Percentiles rank a stretch among this genome's conserved stretches.
phyloP scores from a whole-genome alignment of 2,888 invertebrate genomes.

The Nematopogon swammerdamellus region DNA sequence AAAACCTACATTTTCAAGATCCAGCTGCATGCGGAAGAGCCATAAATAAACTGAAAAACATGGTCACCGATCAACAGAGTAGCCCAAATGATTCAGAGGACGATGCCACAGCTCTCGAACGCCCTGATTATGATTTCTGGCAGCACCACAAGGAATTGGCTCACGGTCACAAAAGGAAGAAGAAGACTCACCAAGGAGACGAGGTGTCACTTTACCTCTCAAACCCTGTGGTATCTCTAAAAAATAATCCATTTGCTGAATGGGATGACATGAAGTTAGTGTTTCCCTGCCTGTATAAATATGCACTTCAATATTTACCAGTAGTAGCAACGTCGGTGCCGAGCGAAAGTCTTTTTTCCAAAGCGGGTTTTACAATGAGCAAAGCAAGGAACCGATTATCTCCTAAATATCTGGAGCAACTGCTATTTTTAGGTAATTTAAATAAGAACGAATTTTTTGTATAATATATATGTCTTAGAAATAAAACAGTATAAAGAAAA shows the following conservation, averaged over 20 bases:
- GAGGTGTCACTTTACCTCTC: constrained; percentile 16
- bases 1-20: constrained; percentile 18
- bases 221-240: constrained; percentile 15
- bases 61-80: constrained; percentile 11
- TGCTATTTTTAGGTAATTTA: constrained; percentile 11
- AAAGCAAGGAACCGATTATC: constrained; percentile 19
- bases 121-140: constrained; percentile 17
- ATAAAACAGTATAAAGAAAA: constrained; percentile 1
- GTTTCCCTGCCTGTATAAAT: constrained; percentile 17
- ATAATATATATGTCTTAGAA: not conserved
- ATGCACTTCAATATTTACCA: constrained; percentile 19
- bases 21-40: constrained; percentile 15
- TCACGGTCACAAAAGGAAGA: constrained; percentile 11
- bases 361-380: constrained; percentile 19
- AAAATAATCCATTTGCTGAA: constrained; percentile 17
- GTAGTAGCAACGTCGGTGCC: constrained; percentile 21
- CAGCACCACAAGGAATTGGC: constrained; percentile 18
- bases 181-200: constrained; percentile 17
- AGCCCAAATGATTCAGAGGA: constrained; percentile 15
- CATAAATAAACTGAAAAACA: constrained; percentile 11
- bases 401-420: constrained; percentile 15
- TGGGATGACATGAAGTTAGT: constrained; percentile 17
- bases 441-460: not conserved
- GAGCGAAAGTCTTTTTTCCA: constrained; percentile 21
- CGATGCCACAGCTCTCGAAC: constrained; percentile 15